A percentile compares a stretch with the other conserved stretches of the same genome.
Conservation (phyloP, 2,888 invertebrate genomes). For the Ophion ventricosus region DNA sequence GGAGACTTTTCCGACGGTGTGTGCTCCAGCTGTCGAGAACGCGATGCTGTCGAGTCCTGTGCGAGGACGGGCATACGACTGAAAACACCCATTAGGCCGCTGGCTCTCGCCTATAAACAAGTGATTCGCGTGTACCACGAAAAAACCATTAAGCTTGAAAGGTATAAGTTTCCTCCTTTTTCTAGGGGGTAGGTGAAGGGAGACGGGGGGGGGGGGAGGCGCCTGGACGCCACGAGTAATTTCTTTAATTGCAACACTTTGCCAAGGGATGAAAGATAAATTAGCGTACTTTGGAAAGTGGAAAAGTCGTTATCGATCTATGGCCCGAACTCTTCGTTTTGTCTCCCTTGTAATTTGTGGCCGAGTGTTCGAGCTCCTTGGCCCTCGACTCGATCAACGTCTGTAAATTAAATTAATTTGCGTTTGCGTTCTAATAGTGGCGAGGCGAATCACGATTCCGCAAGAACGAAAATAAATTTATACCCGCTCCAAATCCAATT, state of each 20-base stretch:
- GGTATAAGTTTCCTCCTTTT: slow-evolving; percentile 19
- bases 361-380: slow-evolving; percentile 35
- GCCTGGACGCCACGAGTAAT: not conserved
- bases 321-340: slow-evolving; percentile 44
- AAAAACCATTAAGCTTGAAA: slow-evolving; percentile 50
- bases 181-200: not conserved
- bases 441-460: not conserved
- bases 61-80: slow-evolving; percentile 31
- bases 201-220: not conserved
- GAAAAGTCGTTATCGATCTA: slow-evolving; percentile 44
- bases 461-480: not conserved
- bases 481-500: slow-evolving; percentile 63
- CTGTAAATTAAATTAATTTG: slow-evolving; percentile 50
- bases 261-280: slow-evolving; percentile 27
- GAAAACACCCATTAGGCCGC: slow-evolving; percentile 48
- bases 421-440: slow-evolving; percentile 33
- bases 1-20: slow-evolving; percentile 36
- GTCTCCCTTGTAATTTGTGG: slow-evolving; percentile 23
- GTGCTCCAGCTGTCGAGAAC: slow-evolving; percentile 46
- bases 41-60: slow-evolving; percentile 12
- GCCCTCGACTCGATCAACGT: slow-evolving; percentile 54
- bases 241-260: slow-evolving; percentile 46
- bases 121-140: slow-evolving; percentile 45
- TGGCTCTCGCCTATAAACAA: slow-evolving; percentile 52
- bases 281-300: slow-evolving; percentile 61